Base-by-base conservation (phyloP, 2,113 vertebrate species). In the Zosterops pallidus region DNA sequence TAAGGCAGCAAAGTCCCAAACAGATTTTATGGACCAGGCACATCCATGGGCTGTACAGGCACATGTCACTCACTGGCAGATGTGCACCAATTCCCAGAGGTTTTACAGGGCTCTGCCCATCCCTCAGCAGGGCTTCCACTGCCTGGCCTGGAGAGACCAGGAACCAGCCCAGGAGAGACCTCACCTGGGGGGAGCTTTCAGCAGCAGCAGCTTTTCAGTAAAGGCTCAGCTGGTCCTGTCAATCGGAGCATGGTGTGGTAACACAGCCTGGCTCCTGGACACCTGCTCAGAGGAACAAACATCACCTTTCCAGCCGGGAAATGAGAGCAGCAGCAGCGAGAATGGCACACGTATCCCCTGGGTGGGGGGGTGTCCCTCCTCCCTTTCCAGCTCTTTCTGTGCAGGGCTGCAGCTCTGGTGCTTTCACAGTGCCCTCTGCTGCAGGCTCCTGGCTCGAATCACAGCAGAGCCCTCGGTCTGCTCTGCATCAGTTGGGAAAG, bases 391-490 rank as follows among this genome's bases (percentile, higher is more conserved):
- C n/a, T 53, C 20, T 49, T 55, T 70, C 46, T 25, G 77, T 5
- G 78, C 44, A 20, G 41, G 52, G 18, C n/a, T 64, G 60, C 26
- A 26, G 83, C 69, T 60, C 8, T 3, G 24, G 20, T 26, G 74
- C 55, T 65, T 57, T 82, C n/a, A 26, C 33, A 77, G 89, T 88
- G 92, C 81, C 86, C 91, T 91, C 87, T 95, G 81, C 93, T 83
- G 89, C 17, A 4, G 74, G 23, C 46, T 88, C 12, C 2, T 22
- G 14, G 4, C 25, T 39, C 10, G 11, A 49, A 16, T 42, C 55
- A 3, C 41, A 65, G 72, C 41, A 71, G 64, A 86, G 35, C 77
- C 52, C 83, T 78, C 22, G 0, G 1, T 13, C 21, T 64, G 82
- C 63, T 23, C 28, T 46, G 41, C 39, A 4, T 26, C 68, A 4